Conservation (phyloP, 2,113 vertebrate species). For the Notechis scutatus region DNA sequence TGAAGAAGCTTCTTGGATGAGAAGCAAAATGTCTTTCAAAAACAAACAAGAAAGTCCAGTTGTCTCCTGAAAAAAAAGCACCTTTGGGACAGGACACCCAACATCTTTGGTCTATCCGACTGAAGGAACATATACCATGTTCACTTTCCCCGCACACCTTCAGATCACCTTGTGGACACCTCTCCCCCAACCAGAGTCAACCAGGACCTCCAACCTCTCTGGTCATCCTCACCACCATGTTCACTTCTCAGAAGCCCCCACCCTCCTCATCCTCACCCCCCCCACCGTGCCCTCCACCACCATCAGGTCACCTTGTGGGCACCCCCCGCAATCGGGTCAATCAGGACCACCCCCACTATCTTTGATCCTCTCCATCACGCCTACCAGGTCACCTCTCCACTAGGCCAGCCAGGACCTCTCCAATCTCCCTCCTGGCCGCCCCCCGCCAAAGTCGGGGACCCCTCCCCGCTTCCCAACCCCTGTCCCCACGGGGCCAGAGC, state of each 20-base stretch:
- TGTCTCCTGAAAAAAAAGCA: too few relatives aligned
- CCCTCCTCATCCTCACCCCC: background rate
- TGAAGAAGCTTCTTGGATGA: too few relatives aligned
- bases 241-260: background rate
- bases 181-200: background rate
- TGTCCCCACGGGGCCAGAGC: background rate
- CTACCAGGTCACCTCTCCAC: background rate
- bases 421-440: background rate
- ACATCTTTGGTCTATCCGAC: too few relatives aligned
- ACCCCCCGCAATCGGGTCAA: too few relatives aligned
- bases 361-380: background rate
- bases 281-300: too few relatives aligned
- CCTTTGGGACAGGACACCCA: too few relatives aligned
- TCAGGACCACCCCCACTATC: background rate
- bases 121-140: too few relatives aligned
- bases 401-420: background rate
- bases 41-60: too few relatives aligned
- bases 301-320: background rate
- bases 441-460: background rate
- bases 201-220: background rate
- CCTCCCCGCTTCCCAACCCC: too few relatives aligned
- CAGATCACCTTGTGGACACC: background rate
- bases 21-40: too few relatives aligned
- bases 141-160: background rate
- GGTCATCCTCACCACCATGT: background rate